A percentile compares a stretch with the other conserved stretches of the same genome.
Conservation (phyloP, 2,113 vertebrate genomes). For the Phyllopteryx taeniolatus region DNA sequence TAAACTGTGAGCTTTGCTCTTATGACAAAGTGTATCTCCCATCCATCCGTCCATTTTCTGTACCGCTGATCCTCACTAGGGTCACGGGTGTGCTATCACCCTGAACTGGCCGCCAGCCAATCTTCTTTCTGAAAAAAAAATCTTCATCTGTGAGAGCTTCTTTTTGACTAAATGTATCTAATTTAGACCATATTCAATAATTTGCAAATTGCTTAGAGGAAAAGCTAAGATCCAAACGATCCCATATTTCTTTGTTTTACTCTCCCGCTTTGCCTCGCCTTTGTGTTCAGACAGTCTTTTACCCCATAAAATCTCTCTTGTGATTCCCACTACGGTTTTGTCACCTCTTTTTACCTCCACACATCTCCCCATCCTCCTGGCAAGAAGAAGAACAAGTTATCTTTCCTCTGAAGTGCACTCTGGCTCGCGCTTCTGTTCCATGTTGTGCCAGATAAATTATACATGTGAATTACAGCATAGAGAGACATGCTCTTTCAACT, state of each 20-base stretch:
- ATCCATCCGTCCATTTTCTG: too few relatives aligned
- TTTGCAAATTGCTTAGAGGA: neutral
- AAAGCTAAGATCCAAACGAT: neutral
- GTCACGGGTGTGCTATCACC: too few relatives aligned
- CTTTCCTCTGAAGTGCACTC: conserved; percentile 31
- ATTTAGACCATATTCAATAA: neutral
- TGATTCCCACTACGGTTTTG: conserved; percentile 13
- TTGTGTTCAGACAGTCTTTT: conserved; percentile 8
- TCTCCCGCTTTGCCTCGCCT: neutral
- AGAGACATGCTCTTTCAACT: conserved; percentile 48
- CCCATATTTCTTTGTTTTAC: too few relatives aligned
- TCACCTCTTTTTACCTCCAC: conserved; percentile 13
- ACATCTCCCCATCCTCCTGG: conserved; percentile 11
- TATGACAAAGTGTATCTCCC: neutral
- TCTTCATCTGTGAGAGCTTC: neutral
- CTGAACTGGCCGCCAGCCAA: neutral
- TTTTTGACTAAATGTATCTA: neutral
- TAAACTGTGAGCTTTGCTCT: neutral
- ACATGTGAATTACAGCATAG: conserved; percentile 42
- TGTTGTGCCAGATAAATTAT: conserved; percentile 43
- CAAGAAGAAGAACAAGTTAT: conserved; percentile 20
- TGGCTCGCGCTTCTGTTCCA: conserved; percentile 16
- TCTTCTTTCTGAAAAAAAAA: neutral
- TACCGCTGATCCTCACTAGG: too few relatives aligned
- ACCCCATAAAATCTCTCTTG: neutral